These are phyloP conservation scores for Cardinalis cardinalis DNA, from an alignment of 2,113 vertebrate genomes.

Conservation along the genomic window DNA sequence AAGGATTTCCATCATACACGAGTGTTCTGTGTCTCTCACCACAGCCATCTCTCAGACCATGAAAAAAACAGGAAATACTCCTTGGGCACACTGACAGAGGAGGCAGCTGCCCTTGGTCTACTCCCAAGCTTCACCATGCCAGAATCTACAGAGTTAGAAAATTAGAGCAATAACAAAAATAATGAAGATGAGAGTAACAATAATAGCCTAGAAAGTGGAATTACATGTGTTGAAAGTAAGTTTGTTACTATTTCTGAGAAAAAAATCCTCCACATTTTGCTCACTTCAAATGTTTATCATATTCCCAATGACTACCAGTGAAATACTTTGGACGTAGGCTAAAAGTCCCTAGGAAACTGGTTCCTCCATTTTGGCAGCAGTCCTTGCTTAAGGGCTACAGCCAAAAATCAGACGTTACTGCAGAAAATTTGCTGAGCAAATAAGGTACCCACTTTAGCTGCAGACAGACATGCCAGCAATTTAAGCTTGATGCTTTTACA, in stretches of 20 bases:
- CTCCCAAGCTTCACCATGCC: slow-evolving; percentile 57
- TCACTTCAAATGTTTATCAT: slow-evolving; percentile 65
- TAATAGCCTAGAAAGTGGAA: not conserved
- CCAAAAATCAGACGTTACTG: not conserved
- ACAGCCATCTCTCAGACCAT: slow-evolving; percentile 50
- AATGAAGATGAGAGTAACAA: not conserved
- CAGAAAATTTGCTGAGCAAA: not conserved
- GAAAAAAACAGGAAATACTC: slow-evolving; percentile 65
- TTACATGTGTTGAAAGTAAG: not conserved
- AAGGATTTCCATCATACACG: not conserved
- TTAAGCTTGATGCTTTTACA: not conserved
- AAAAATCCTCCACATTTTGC: not conserved
- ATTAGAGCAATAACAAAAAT: not conserved
- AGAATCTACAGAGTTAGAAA: slow-evolving; percentile 32
- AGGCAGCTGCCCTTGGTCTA: slow-evolving; percentile 70
- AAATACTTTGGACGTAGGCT: slow-evolving; percentile 70
- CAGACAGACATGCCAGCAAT: not conserved
- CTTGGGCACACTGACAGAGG: slow-evolving; percentile 66
- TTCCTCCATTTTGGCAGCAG: slow-evolving; percentile 75
- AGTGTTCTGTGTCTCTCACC: slow-evolving; percentile 36
- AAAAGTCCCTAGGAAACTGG: slow-evolving; percentile 74
- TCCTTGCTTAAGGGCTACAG: not conserved
- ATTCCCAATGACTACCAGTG: slow-evolving; percentile 68
- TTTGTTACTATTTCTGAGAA: not conserved
- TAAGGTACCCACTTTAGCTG: not conserved